Evolutionary conservation across 2,113 vertebrate species (phyloP).

Genomic region (Pampusana beccarii): DNA sequence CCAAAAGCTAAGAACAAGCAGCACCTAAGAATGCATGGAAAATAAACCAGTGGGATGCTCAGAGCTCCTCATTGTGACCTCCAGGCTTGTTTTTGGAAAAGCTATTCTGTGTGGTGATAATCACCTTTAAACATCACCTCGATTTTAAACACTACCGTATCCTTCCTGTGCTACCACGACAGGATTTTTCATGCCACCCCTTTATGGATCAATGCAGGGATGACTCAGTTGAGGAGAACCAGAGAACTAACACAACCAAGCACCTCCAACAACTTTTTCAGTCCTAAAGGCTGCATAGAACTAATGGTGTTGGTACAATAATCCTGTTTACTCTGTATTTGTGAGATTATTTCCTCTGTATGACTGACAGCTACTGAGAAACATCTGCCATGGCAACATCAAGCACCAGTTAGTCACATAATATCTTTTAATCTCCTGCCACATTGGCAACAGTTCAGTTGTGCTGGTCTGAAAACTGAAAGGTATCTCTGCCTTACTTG

Average conservation of each 20-base stretch:
- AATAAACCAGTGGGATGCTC: not conserved
- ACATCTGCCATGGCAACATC: not conserved
- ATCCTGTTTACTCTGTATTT: not conserved
- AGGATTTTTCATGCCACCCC: not conserved
- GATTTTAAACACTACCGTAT: not conserved
- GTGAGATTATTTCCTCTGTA: not conserved
- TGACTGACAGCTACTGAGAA: not conserved
- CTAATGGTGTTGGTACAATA: not conserved
- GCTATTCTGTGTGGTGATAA: not conserved
- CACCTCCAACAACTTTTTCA: not conserved
- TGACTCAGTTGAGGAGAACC: not conserved
- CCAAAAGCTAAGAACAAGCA: not conserved
- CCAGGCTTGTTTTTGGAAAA: not conserved
- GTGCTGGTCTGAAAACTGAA: not conserved
- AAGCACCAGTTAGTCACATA: not conserved
- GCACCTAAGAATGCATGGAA: not conserved
- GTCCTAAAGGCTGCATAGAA: not conserved
- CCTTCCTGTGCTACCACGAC: not conserved
- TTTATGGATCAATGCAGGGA: not conserved
- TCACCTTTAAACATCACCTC: not conserved
- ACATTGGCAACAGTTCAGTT: not conserved
- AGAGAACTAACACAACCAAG: not conserved
- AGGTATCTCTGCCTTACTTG: not conserved
- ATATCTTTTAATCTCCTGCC: not conserved
- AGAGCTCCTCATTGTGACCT: not conserved